Evolutionary conservation across 2,888 invertebrate genomes (phyloP).

Genomic region (Uropetala carovei): DNA sequence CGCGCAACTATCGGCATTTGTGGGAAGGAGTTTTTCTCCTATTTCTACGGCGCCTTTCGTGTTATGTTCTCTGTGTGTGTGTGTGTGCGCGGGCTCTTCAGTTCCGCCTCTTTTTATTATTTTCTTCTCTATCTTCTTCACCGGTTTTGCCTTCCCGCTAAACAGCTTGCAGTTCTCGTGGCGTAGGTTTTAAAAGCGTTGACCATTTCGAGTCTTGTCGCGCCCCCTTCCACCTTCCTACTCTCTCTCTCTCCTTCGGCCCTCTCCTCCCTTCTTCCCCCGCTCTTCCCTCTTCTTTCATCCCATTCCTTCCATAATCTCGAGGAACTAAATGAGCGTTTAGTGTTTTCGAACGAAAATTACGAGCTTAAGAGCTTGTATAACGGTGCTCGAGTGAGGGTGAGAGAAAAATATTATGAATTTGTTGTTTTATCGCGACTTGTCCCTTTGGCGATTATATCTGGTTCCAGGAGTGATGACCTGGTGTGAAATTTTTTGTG

Average conservation of each 20-base stretch:
- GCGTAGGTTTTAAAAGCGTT: too few species aligned
- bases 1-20: too few species aligned
- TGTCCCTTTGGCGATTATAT: neutral
- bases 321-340: neutral
- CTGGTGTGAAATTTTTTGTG: too few species aligned
- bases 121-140: too few species aligned
- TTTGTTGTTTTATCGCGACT: neutral
- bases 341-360: neutral
- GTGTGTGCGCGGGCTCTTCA: too few species aligned
- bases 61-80: too few species aligned
- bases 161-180: too few species aligned
- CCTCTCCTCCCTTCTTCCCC: neutral
- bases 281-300: neutral
- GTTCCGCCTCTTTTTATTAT: too few species aligned
- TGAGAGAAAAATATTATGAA: neutral
- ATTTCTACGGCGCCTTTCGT: too few species aligned
- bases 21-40: too few species aligned
- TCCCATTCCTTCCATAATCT: neutral
- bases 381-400: neutral
- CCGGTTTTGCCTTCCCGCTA: too few species aligned
- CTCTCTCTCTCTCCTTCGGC: neutral
- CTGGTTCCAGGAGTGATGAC: neutral
- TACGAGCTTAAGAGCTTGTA: neutral
- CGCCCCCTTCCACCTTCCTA: neutral
- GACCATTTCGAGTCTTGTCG: too few species aligned